These are phyloP conservation scores for Drosophila kanekoi DNA, from an alignment of 2,888 invertebrate genomes.

Conservation along the genomic window DNA sequence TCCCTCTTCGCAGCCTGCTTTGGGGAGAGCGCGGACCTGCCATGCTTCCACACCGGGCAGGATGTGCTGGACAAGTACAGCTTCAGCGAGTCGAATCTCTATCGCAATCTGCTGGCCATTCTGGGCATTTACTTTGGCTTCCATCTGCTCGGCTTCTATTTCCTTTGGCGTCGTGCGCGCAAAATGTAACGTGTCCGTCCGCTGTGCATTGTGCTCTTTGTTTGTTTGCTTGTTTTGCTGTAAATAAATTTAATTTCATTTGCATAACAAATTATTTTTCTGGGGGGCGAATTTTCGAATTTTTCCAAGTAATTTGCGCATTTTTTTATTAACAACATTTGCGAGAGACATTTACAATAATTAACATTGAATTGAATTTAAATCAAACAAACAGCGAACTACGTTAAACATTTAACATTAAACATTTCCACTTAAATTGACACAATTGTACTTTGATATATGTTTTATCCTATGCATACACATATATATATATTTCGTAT, in stretches of 20 bases:
- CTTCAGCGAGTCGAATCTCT: slow-evolving; percentile 88
- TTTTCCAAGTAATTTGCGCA: slow-evolving; percentile 42
- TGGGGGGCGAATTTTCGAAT: background rate
- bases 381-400: slow-evolving; percentile 50
- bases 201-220: background rate
- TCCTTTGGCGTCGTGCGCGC: slow-evolving; percentile 88
- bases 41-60: slow-evolving; percentile 90
- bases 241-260: slow-evolving; percentile 54
- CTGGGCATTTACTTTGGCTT: slow-evolving; percentile 88
- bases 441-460: slow-evolving; percentile 53
- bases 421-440: slow-evolving; percentile 59
- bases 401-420: slow-evolving; percentile 47
- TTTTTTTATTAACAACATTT: slow-evolving; percentile 69
- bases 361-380: slow-evolving; percentile 50
- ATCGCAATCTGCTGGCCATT: slow-evolving; percentile 89
- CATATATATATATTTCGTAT: slow-evolving; percentile 17
- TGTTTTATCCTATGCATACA: slow-evolving; percentile 11
- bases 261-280: slow-evolving; percentile 17
- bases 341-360: slow-evolving; percentile 53
- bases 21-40: slow-evolving; percentile 87
- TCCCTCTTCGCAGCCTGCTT: slow-evolving; percentile 87
- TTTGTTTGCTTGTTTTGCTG: slow-evolving; percentile 23
- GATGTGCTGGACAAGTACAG: slow-evolving; percentile 91
- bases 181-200: slow-evolving; percentile 84
- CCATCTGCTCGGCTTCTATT: slow-evolving; percentile 89